Evolutionary conservation across 1,140 invertebrate species (phyloP).

Genomic region (Nephotettix cincticeps): DNA sequence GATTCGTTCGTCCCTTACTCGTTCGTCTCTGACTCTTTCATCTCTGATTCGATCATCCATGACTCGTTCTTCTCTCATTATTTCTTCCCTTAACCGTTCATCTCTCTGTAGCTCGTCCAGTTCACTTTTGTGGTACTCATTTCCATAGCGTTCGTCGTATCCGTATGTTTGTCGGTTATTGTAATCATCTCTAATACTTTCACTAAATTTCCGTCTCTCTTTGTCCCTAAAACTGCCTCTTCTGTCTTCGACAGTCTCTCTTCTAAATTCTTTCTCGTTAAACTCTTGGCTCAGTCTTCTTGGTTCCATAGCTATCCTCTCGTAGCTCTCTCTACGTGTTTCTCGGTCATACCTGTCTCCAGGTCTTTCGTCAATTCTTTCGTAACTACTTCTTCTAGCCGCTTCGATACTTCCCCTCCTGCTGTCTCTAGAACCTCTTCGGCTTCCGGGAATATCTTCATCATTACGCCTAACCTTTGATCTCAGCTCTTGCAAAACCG

Average conservation of each 20-base stretch:
- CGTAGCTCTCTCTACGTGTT: conserved; percentile 9
- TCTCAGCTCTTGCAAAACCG: conserved; percentile 70
- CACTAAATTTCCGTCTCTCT: not conserved
- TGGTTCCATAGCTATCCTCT: conserved; percentile 16
- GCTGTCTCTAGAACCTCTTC: not conserved
- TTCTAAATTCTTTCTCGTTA: conserved; percentile 19
- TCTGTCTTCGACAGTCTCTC: not conserved
- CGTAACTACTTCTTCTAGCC: conserved; percentile 2
- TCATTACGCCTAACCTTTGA: conserved; percentile 57
- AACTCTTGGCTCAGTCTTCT: conserved; percentile 11
- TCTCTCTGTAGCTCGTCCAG: conserved; percentile 10
- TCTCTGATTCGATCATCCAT: conserved; percentile 23
- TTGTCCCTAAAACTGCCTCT: conserved; percentile 11
- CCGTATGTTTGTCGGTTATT: too few relatives aligned
- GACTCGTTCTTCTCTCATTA: conserved; percentile 19
- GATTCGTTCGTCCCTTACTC: conserved; percentile 48
- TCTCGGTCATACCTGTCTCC: conserved; percentile 11
- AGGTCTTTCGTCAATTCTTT: conserved; percentile 13
- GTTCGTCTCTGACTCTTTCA: conserved; percentile 10
- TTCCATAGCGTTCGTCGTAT: not conserved
- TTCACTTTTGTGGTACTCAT: not conserved
- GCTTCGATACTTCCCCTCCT: conserved; percentile 17
- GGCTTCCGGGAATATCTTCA: conserved; percentile 9
- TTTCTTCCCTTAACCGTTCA: conserved; percentile 41
- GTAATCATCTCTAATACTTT: too few relatives aligned